Percentiles rank a stretch among this genome's conserved stretches.
phyloP scores from a whole-genome alignment of 92 coral and sea anemone genomes.

The Epizoanthus fatuus region DNA sequence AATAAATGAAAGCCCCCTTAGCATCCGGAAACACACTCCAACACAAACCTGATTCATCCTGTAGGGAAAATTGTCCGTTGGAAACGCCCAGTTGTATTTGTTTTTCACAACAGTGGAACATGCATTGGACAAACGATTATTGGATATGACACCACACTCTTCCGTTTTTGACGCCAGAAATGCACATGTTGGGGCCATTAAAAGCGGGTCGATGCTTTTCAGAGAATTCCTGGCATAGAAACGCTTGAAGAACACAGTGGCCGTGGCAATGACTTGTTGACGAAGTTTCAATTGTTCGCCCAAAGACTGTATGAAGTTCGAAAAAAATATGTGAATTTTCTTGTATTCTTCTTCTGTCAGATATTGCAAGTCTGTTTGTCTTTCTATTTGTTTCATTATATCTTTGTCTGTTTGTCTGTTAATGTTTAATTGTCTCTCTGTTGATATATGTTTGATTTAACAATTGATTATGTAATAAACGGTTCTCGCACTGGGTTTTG shows the following conservation, averaged over 20 bases:
- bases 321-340: constrained; percentile 89
- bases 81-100: constrained; percentile 90
- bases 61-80: constrained; percentile 92
- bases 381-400: constrained; percentile 68
- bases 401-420: neutral
- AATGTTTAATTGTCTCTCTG: neutral
- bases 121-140: constrained; percentile 87
- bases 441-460: neutral
- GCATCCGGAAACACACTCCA: neutral
- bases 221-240: constrained; percentile 97
- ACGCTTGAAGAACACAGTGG: constrained; percentile 93
- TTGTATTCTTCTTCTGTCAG: constrained; percentile 88
- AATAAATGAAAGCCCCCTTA: no score
- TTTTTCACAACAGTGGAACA: constrained; percentile 93
- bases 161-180: constrained; percentile 97
- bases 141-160: constrained; percentile 99
- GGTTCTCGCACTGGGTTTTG: neutral
- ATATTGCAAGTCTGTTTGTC: constrained; percentile 89
- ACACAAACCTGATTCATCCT: constrained; percentile 91
- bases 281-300: constrained; percentile 97
- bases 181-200: constrained; percentile 96
- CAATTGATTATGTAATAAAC: no score
- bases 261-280: constrained; percentile 99
- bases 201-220: constrained; percentile 93
- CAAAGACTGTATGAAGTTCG: constrained; percentile 94